Evolutionary conservation across 2,797 vertebrate genomes (phyloP).

Genomic region (Peromyscus melanophrys): DNA sequence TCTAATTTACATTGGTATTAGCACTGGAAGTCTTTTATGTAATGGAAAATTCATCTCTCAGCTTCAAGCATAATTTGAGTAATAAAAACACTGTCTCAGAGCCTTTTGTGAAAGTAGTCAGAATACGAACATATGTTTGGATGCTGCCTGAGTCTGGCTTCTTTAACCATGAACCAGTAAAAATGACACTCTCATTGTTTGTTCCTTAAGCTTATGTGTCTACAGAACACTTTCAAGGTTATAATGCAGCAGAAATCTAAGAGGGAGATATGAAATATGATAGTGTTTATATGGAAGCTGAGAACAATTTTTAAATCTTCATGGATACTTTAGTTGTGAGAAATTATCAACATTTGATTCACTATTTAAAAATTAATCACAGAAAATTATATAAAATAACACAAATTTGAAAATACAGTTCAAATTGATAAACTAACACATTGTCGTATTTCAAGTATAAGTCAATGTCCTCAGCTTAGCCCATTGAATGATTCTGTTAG

Average conservation of each 20-base stretch:
- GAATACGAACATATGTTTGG: not conserved
- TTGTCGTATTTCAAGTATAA: not conserved
- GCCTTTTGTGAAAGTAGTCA: conserved; percentile 1
- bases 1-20: not conserved
- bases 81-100: not conserved
- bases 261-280: not conserved
- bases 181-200: not conserved
- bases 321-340: not conserved
- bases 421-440: not conserved
- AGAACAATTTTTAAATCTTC: not conserved
- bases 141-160: not conserved
- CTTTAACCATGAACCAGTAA: not conserved
- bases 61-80: not conserved
- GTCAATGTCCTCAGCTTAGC: not conserved
- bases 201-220: not conserved
- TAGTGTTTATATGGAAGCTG: not conserved
- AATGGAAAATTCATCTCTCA: conserved; percentile 1
- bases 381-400: not conserved
- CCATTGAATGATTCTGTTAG: not conserved
- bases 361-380: not conserved
- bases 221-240: not conserved
- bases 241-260: not conserved
- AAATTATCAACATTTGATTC: not conserved
- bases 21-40: not conserved
- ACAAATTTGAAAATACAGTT: not conserved